Percentiles rank a stretch among this genome's conserved stretches.
phyloP scores from a whole-genome alignment of 1,140 invertebrate genomes.

The Diorhabda elongata region DNA sequence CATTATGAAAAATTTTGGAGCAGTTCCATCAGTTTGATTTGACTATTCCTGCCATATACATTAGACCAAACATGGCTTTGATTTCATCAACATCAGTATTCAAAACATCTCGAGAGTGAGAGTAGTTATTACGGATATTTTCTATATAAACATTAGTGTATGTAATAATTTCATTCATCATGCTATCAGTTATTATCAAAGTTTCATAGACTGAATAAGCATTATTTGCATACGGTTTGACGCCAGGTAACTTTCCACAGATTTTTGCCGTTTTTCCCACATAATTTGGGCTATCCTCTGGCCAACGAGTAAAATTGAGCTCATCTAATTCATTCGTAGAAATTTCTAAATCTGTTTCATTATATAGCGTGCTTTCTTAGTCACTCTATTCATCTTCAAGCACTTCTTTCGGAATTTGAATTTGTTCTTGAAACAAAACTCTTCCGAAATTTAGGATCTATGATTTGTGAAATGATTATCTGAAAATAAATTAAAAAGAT shows the following conservation, averaged over 20 bases:
- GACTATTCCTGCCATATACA: constrained; percentile 51
- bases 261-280: constrained; percentile 3
- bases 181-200: background rate
- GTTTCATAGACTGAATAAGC: too few species aligned
- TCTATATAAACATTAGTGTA: background rate
- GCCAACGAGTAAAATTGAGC: background rate
- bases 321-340: background rate
- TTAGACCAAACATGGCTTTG: constrained; percentile 43
- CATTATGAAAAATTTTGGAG: too few species aligned
- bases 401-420: background rate
- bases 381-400: constrained; percentile 7
- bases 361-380: background rate
- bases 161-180: background rate
- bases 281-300: constrained; percentile 3
- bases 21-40: constrained; percentile 33
- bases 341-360: constrained; percentile 1
- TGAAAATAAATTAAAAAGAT: background rate
- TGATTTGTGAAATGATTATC: background rate
- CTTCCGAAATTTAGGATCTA: constrained; percentile 3
- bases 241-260: background rate
- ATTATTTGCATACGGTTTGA: too few species aligned
- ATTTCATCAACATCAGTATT: constrained; percentile 14
- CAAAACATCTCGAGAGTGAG: constrained; percentile 12
- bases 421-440: constrained; percentile 5
- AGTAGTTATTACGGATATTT: constrained; percentile 13